These are phyloP conservation scores for Teleogryllus oceanicus DNA, from an alignment of 2,888 invertebrate species.

Conservation along the genomic window DNA sequence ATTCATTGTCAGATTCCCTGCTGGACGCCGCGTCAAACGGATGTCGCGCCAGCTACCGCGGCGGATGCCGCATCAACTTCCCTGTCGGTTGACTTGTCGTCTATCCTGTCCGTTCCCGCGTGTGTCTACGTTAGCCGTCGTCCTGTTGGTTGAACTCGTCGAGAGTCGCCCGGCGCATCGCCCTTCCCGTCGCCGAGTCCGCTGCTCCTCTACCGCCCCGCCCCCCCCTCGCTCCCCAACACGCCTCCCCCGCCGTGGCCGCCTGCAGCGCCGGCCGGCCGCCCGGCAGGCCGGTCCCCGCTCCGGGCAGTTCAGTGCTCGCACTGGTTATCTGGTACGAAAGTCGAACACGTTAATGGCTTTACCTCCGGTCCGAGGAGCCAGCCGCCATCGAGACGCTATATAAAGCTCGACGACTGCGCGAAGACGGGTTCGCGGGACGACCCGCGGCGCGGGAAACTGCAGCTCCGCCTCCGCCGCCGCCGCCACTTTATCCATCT, in stretches of 20 bases:
- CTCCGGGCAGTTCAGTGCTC: background rate
- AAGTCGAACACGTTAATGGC: constrained; percentile 18
- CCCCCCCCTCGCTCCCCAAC: background rate
- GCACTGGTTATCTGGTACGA: background rate
- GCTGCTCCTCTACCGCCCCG: background rate
- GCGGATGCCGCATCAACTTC: too few relatives aligned
- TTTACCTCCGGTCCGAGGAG: background rate
- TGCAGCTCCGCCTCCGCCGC: background rate
- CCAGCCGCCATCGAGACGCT: background rate
- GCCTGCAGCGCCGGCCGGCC: background rate
- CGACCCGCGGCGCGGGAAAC: background rate
- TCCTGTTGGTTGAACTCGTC: too few relatives aligned
- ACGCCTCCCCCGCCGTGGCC: background rate
- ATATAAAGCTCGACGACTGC: background rate
- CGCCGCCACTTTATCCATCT: too few relatives aligned
- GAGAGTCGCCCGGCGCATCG: too few relatives aligned
- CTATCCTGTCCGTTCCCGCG: too few relatives aligned
- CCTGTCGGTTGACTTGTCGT: too few relatives aligned
- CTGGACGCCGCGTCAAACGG: too few relatives aligned
- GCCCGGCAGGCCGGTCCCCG: background rate
- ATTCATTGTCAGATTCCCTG: too few relatives aligned
- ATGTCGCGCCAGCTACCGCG: too few relatives aligned
- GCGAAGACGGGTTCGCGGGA: background rate
- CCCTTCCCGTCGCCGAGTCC: too few relatives aligned
- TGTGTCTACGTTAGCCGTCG: too few relatives aligned